Evolutionary conservation across 2,113 vertebrate genomes (phyloP), one percentile per base, ranked within the genome.

Genomic region (Bucco capensis): DNA sequence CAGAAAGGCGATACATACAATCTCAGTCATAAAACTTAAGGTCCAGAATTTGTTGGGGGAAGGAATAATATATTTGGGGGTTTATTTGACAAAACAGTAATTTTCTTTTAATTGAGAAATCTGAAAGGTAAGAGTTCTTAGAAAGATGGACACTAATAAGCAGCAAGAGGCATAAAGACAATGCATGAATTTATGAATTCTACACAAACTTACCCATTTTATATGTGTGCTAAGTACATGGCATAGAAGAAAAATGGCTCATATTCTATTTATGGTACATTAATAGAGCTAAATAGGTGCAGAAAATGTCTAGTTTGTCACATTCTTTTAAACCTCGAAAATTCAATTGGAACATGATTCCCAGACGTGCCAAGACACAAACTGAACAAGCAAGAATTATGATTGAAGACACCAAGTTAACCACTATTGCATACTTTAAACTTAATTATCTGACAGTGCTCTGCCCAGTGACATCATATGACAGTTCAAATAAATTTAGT

Each of bases 1-100:
- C 47, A 35, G 42, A 61, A 61, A 60, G 27, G 18, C 0, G 1
- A 21, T 31, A 37, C 14, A 38, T 8, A 38, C 0, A 0, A 54
- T 11, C 8, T 3, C 60, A 60, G 31, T 15, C 23, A 22, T 24
- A 24, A 0, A 2, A 25, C 27, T 53, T 53, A n/a, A 37, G 9
- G n/a, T 17, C 12, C 40, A 66, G 38, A 28, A 65, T 19, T 14
- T 18, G 28, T 1, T 4, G 0, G 22, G 6, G 3, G 31, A 18
- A 19, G 58, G 19, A 2, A 25, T 17, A 14, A 27, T 23, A 9
- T 8, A 27, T 14, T 17, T 50, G 22, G 8, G 5, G 5, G 66
- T 50, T 47, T 46, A 58, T 47, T 24, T 67, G 22, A 56, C 22
- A 44, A 4, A 50, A 15, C 12, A 50, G 8, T 30, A n/a, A 35